phyloP scores from a whole-genome alignment of 2,797 vertebrate species.

The Pangasius macronema region DNA sequence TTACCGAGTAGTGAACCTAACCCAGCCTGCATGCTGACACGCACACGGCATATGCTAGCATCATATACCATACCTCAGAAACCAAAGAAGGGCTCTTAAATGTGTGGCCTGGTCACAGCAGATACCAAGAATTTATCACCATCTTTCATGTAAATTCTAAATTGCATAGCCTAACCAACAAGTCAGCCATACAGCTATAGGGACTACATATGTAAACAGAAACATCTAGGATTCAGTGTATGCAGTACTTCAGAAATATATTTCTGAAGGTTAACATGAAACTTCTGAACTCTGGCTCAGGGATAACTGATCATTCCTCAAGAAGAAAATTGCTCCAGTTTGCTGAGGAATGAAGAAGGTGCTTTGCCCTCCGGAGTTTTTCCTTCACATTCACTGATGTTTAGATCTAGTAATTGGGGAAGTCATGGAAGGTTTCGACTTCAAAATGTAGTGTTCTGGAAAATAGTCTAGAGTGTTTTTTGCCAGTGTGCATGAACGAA shows the following conservation, averaged over 20 bases:
- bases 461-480: background rate
- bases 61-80: slow-evolving; percentile 31
- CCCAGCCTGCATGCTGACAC: slow-evolving; percentile 17
- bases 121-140: slow-evolving; percentile 10
- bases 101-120: background rate
- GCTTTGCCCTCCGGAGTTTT: background rate
- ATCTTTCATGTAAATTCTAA: slow-evolving; percentile 1
- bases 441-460: background rate
- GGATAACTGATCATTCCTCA: background rate
- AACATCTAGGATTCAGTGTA: background rate
- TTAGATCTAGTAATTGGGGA: slow-evolving; percentile 4
- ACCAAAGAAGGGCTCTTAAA: slow-evolving; percentile 1
- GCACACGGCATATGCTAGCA: slow-evolving; percentile 47
- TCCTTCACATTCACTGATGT: background rate
- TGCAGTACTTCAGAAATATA: background rate
- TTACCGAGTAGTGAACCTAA: slow-evolving; percentile 39
- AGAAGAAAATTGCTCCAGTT: background rate
- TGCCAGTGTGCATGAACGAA: background rate
- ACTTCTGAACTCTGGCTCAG: background rate
- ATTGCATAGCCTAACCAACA: slow-evolving; percentile 1
- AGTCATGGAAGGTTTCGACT: background rate
- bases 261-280: background rate
- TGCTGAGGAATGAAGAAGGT: slow-evolving; percentile 1
- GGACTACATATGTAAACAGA: background rate
- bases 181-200: background rate